These are phyloP conservation scores for Nemotelus pantherinus DNA, from an alignment of 2,888 invertebrate species.

Conservation along the genomic window DNA sequence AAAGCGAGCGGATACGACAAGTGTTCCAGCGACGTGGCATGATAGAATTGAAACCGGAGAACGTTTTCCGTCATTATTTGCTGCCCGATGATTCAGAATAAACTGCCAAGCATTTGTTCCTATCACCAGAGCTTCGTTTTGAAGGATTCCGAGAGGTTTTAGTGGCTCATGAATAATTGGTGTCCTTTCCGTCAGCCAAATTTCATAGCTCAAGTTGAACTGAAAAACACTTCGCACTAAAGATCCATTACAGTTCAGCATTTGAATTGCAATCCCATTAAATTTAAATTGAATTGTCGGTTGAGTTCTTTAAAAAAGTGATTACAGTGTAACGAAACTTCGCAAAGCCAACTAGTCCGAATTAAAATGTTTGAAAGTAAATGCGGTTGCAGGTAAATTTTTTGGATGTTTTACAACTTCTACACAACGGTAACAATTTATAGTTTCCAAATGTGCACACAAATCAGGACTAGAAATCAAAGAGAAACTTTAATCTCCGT, in stretches of 20 bases:
- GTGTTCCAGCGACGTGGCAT: slow-evolving; percentile 5
- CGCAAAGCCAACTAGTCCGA: background rate
- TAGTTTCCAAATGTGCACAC: no score
- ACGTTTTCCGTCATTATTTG: slow-evolving; percentile 36
- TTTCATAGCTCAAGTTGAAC: slow-evolving; percentile 18
- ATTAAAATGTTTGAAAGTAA: no score
- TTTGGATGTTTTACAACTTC: no score
- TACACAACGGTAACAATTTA: no score
- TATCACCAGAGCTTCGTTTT: slow-evolving; percentile 3
- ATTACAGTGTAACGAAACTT: background rate
- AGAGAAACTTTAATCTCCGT: no score
- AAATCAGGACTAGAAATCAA: no score
- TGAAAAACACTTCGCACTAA: slow-evolving; percentile 38
- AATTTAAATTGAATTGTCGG: slow-evolving; percentile 33
- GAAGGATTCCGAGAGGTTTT: slow-evolving; percentile 21
- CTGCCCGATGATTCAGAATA: slow-evolving; percentile 37
- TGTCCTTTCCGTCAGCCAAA: slow-evolving; percentile 21
- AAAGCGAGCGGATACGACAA: background rate
- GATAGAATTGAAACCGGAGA: slow-evolving; percentile 20
- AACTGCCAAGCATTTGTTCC: slow-evolving; percentile 36
- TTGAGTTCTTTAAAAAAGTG: background rate
- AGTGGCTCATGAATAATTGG: slow-evolving; percentile 40
- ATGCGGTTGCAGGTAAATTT: no score
- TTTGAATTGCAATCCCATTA: slow-evolving; percentile 34
- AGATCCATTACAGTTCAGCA: slow-evolving; percentile 40